A percentile compares a stretch with the other conserved stretches of the same genome.
These are phyloP conservation scores for Eupleurogrammus muticus DNA, from an alignment of 2,797 vertebrate species.

Conservation along the genomic window DNA sequence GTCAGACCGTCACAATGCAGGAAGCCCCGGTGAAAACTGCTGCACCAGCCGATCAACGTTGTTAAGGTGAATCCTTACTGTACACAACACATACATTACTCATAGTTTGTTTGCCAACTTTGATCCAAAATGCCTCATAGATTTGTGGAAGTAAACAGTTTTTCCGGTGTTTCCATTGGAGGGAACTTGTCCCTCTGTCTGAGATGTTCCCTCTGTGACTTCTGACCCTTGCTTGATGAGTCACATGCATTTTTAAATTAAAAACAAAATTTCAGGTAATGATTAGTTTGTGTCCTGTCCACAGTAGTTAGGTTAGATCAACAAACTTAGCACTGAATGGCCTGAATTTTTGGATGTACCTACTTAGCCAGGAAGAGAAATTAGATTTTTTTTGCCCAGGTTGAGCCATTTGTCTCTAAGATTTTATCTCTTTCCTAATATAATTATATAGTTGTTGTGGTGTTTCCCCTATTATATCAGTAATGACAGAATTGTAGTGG, in stretches of 20 bases:
- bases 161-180: background rate
- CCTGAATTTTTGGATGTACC: background rate
- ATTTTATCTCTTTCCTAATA: too few species aligned
- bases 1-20: slow-evolving; percentile 49
- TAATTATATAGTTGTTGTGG: too few species aligned
- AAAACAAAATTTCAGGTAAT: background rate
- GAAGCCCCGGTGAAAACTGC: slow-evolving; percentile 57
- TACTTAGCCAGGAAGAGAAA: background rate
- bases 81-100: background rate
- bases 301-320: background rate
- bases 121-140: background rate
- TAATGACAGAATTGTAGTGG: too few species aligned
- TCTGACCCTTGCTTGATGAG: background rate
- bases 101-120: background rate
- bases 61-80: slow-evolving; percentile 85
- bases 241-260: too few species aligned
- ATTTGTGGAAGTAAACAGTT: background rate
- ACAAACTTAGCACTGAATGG: background rate
- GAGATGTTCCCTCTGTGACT: background rate
- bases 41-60: slow-evolving; percentile 87
- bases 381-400: too few species aligned
- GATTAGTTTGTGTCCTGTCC: background rate
- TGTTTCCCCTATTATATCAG: too few species aligned
- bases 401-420: too few species aligned
- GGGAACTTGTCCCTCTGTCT: background rate